Evolutionary conservation across 2,113 vertebrate genomes (phyloP), one percentile per base, ranked within the genome.

Genomic region (Scomber colias): DNA sequence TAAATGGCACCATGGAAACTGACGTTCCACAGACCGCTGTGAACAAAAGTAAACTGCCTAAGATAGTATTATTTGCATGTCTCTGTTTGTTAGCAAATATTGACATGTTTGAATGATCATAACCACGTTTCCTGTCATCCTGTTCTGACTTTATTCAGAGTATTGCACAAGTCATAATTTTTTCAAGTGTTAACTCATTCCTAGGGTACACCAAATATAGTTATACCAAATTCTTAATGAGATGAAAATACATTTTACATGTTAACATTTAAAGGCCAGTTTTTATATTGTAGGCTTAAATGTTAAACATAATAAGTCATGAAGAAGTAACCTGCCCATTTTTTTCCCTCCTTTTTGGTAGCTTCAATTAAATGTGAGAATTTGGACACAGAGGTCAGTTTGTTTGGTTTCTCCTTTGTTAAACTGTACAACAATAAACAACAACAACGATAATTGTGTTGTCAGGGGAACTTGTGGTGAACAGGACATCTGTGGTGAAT

Each of bases 11-110:
- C 24, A 80, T 85, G 69, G 85, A 82, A 85, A 82, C 49, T 15
- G 49, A 71, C 31, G 21, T 77, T 77, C 59, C 73, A 46, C 59
- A 12, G 50, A 84, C 46, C 14, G 9, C 60, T 2, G 12, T 45
- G 59, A 77, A 79, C 71, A 53, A 84, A 90, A 73, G 74, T 21
- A 14, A 60, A 69, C 50, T 4, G 16, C 27, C 35, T 17, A 2
- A 70, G 61, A 79, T 83, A 77, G 61, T 12, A 75, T 15, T 81
- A 49, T 90, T 84, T 83, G 77, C 45, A 19, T 11, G 21, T 44
- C 56, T 79, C 56, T 77, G 79, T 89, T 86, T 77, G 81, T 77
- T 51, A 14, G 64, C 84, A 86, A 88, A 84, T 89, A 88, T 89
- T 92, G 85, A 90, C 78, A 74, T 24, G 35, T 75, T 48, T 5